Conservation (phyloP, 92 coral and sea anemone genomes). For the Umimayanthus kanabou region DNA sequence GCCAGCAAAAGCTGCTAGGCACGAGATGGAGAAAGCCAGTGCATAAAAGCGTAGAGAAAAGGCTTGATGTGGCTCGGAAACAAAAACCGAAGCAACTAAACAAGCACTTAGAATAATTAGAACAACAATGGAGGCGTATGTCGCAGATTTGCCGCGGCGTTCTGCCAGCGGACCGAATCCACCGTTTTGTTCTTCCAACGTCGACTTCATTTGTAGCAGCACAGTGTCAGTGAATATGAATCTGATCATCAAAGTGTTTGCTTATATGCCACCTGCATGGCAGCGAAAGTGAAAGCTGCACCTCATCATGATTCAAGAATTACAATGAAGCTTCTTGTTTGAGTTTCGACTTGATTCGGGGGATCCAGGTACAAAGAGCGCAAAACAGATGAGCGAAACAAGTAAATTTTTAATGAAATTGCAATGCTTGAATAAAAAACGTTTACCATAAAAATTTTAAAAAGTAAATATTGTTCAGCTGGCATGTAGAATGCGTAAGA, state of each 20-base stretch:
- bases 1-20: conserved; percentile 33
- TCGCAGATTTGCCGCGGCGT: conserved; percentile 34
- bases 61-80: neutral
- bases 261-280: neutral
- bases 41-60: neutral
- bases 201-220: conserved; percentile 28
- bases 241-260: too few relatives aligned
- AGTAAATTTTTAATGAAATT: too few relatives aligned
- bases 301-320: neutral
- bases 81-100: neutral
- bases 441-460: neutral
- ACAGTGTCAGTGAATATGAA: too few relatives aligned
- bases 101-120: conserved; percentile 1
- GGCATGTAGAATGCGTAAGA: neutral
- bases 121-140: conserved; percentile 21
- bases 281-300: neutral
- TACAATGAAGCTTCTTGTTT: neutral
- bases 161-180: conserved; percentile 51
- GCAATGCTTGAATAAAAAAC: too few relatives aligned
- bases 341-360: neutral
- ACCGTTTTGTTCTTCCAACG: conserved; percentile 32
- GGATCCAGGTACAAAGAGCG: neutral
- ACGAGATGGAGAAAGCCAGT: conserved; percentile 36
- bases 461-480: neutral
- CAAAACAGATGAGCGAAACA: too few relatives aligned